Base-by-base conservation (phyloP, 2,888 invertebrate genomes). In the Ochlodes sylvanus region DNA sequence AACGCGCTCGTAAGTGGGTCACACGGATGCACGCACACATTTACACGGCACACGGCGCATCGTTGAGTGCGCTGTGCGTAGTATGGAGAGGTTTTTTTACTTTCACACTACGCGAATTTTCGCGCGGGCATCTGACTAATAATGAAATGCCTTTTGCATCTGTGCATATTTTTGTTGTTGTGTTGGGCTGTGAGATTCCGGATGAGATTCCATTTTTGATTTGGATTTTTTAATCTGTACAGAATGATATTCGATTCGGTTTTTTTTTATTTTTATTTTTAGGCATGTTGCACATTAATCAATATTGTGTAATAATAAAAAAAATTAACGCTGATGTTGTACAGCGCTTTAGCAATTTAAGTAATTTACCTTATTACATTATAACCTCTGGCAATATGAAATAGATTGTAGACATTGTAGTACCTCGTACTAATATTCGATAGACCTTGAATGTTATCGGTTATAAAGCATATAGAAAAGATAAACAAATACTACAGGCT, bases 1-100 rank as follows among this genome's bases (percentile, higher is more conserved):
- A 92, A 77, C 85, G 74, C 78, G 84, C 76, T 90, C 91, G 90
- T 88, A 93, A 91, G 85, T 93, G 81, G 93, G 93, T 93, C 93
- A 93, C 87, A 90, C 88, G 85, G 85, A 87, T 83, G 79, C 85
- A 84, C 87, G 76, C 89, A 88, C 88, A 90, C 90, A 82, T 69
- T 71, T 72, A 72, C 70, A 6, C 74, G 70, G 71, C 74, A 75
- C 80, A 54, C 76, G 72, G 75, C 79, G 82, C 82, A 83, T 84
- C 84, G 55, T 79, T 80, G 81, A 80, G 79, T 81, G 71, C 71
- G 73, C 82, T 80, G 79, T 81, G 71, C 71, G 73, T 82, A 76
- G 76, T 77, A 77, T 74, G 75, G 76, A 76, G 78, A 80, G 78
- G 74, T 74, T 77, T 85, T 84, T 86, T 86, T 84, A 84, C 78